phyloP scores from a whole-genome alignment of 2,797 vertebrate species.

The Forpus xanthops region DNA sequence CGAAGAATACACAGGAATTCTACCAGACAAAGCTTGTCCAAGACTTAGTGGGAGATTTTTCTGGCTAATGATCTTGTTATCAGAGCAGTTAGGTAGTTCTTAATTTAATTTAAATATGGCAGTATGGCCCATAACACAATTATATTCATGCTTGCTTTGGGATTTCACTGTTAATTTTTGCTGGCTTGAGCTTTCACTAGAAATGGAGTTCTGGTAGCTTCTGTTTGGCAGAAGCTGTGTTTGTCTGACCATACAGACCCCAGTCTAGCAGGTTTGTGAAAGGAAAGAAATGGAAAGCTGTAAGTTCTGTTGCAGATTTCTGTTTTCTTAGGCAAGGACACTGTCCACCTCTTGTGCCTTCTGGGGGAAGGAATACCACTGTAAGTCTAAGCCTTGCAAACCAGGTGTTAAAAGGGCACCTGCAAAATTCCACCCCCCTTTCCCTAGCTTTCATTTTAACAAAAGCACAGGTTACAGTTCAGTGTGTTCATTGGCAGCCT shows the following conservation, averaged over 20 bases:
- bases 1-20: not conserved
- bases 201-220: not conserved
- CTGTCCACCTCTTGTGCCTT: accelerated
- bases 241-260: not conserved
- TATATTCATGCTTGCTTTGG: not conserved
- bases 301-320: not conserved
- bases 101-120: not conserved
- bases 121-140: not conserved
- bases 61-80: not conserved
- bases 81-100: not conserved
- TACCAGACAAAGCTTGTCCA: not conserved
- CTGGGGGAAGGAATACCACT: not conserved
- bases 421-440: accelerated
- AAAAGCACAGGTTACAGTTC: not conserved
- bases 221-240: not conserved
- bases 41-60: not conserved
- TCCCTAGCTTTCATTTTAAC: not conserved
- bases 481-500: not conserved
- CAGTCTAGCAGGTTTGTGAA: not conserved
- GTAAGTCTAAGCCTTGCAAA: not conserved
- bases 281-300: not conserved
- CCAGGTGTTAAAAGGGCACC: not conserved
- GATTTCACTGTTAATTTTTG: not conserved
- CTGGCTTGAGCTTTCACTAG: not conserved
- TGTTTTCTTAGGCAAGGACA: not conserved